Conservation (phyloP, 2,797 vertebrate genomes). For the Sebastes matsubarae region DNA sequence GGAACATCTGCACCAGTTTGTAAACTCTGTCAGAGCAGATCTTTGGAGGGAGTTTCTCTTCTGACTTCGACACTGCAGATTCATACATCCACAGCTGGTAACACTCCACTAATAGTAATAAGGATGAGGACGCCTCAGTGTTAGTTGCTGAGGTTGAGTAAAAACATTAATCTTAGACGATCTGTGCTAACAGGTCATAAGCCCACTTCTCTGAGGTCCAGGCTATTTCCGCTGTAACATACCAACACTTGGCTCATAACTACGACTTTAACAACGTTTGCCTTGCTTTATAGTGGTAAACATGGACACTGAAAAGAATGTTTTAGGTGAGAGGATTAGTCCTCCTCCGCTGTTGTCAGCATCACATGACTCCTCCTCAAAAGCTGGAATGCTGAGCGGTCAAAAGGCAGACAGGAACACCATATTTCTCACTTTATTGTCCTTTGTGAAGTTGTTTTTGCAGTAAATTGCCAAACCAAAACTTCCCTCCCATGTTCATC, state of each 20-base stretch:
- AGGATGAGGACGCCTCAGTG: neutral
- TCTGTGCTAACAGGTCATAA: neutral
- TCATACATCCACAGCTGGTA: slow-evolving; percentile 11
- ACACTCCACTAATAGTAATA: neutral
- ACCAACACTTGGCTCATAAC: neutral
- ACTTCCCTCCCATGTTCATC: slow-evolving; percentile 40
- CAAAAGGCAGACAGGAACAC: slow-evolving; percentile 59
- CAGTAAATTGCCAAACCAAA: slow-evolving; percentile 59
- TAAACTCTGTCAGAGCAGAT: neutral
- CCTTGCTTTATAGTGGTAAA: slow-evolving; percentile 22
- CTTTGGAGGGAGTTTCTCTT: fast-evolving
- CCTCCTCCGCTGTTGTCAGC: slow-evolving; percentile 54
- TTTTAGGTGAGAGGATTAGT: slow-evolving; percentile 51
- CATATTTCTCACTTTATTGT: slow-evolving; percentile 71
- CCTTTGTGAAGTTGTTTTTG: slow-evolving; percentile 71
- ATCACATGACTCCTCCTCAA: slow-evolving; percentile 58
- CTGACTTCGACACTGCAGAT: neutral
- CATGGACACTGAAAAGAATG: slow-evolving; percentile 18
- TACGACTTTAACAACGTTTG: slow-evolving; percentile 10
- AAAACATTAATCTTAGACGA: slow-evolving; percentile 7
- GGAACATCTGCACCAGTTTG: neutral
- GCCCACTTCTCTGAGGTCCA: neutral
- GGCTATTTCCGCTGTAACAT: neutral
- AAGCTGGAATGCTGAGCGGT: slow-evolving; percentile 45
- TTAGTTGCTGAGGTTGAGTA: neutral